phyloP scores from a whole-genome alignment of 1,140 invertebrate species.

The Megalopta genalis region DNA sequence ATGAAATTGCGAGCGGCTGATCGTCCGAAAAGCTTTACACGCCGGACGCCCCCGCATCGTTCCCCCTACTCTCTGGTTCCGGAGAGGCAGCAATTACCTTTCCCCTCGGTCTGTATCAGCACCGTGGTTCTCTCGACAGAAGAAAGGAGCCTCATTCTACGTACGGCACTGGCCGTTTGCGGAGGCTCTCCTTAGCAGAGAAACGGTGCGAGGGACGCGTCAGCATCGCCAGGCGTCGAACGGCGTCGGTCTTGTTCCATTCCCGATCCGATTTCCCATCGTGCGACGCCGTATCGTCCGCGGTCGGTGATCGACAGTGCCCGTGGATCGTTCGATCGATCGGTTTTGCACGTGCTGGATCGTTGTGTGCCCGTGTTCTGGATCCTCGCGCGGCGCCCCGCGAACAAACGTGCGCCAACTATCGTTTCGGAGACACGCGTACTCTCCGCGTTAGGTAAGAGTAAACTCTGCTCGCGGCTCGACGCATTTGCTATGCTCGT shows the following conservation, averaged over 20 bases:
- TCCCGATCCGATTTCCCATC: conserved; percentile 3
- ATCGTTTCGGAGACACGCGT: neutral
- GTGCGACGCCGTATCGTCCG: neutral
- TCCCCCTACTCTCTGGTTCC: neutral
- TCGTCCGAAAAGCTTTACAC: neutral
- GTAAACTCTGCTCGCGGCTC: neutral
- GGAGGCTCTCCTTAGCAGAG: conserved; percentile 50
- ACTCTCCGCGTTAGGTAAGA: conserved; percentile 32
- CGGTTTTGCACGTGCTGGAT: neutral
- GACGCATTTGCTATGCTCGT: neutral
- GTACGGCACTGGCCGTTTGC: conserved; percentile 55
- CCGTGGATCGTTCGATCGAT: conserved; percentile 3
- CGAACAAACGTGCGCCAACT: no score
- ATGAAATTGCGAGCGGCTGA: conserved; percentile 1
- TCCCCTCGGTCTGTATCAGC: conserved; percentile 8
- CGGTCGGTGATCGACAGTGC: neutral
- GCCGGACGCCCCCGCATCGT: conserved; percentile 8
- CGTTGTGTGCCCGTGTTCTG: neutral
- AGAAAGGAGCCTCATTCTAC: conserved; percentile 56
- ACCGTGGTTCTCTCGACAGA: neutral
- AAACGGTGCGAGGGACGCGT: conserved; percentile 44
- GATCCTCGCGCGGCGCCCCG: no score
- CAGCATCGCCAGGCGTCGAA: conserved; percentile 53
- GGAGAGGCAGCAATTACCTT: neutral
- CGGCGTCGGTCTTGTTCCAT: conserved; percentile 31